These are phyloP conservation scores for Glyptemys insculpta DNA, from an alignment of 2,797 vertebrate species.

Conservation along the genomic window DNA sequence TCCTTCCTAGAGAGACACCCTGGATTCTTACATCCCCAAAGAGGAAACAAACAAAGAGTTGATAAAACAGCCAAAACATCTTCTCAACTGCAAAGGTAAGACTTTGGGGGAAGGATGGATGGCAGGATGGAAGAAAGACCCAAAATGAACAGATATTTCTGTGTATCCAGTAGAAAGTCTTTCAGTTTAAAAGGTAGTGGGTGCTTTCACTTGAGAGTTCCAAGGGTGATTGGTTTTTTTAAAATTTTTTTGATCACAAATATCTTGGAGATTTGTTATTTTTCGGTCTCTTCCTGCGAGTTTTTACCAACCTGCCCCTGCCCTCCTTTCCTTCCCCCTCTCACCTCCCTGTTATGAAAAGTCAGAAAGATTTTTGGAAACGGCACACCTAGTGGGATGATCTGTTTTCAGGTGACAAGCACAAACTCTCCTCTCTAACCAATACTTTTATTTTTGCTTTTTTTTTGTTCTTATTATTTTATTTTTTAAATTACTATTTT, in stretches of 20 bases:
- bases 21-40: constrained; percentile 75
- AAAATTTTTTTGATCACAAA: background rate
- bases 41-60: constrained; percentile 75
- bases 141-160: background rate
- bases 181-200: constrained; percentile 28
- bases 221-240: constrained; percentile 40
- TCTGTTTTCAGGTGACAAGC: background rate
- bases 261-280: constrained; percentile 7
- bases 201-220: constrained; percentile 65
- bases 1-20: constrained; percentile 59
- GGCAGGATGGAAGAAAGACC: constrained; percentile 24
- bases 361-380: constrained; percentile 47
- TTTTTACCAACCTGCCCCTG: constrained; percentile 40
- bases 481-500: background rate
- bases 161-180: constrained; percentile 27
- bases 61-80: constrained; percentile 42
- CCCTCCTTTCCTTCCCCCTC: background rate
- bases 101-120: background rate
- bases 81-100: constrained; percentile 73
- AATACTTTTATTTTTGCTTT: constrained; percentile 19
- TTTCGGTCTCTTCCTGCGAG: constrained; percentile 36
- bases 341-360: background rate
- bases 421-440: background rate
- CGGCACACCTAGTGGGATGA: background rate
- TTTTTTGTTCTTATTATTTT: background rate